Evolutionary conservation across 2,888 invertebrate species (phyloP), one percentile per base, ranked within the genome.

Genomic region (Hyppa rectilinea): DNA sequence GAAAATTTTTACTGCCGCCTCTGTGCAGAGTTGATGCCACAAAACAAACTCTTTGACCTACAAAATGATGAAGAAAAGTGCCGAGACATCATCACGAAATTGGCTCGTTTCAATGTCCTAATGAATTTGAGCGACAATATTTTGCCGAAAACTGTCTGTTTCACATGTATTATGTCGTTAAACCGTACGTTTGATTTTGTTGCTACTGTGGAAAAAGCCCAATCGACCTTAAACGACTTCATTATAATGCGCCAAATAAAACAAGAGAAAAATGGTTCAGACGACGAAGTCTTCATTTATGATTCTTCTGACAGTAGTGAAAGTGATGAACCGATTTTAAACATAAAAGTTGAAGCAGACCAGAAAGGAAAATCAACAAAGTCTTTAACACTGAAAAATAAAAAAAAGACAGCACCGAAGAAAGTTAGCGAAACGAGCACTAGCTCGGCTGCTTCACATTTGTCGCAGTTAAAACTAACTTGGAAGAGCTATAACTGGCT

Each of bases 401-500:
- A 38, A 23, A 53, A 55, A n/a, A 66, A 5, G 12, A 10, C 29
- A 26, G 12, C 31, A 9, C 20, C 31, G 26, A 64, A 36, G 14
- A 66, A 58, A 31, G 59, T 74, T n/a, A 78, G 71, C 59, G 69
- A 63, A 3, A 31, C 58, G 34, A 43, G 23, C 5, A 67, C 20
- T 20, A 81, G 66, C 65, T 69, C 87, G 7, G 88, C 89, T 34
- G 68, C 76, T 0, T 78, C 90, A 31, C 91, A 92, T 0, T 75
- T 91, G 40, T 85, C 91, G 1, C 89, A 91, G 53, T 69, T 90
- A 1, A 91, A 92, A 85, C 58, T 91, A 7, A 88, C 92, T 0
- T 95, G 94, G 94, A 84, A 87, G 40, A 90, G 92, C 50, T 95
- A 90, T 53, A 85, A 60, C 23, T 95, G 95, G 95, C 87, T 84